phyloP scores from a whole-genome alignment of 2,113 vertebrate species.

The Anser cygnoides region DNA sequence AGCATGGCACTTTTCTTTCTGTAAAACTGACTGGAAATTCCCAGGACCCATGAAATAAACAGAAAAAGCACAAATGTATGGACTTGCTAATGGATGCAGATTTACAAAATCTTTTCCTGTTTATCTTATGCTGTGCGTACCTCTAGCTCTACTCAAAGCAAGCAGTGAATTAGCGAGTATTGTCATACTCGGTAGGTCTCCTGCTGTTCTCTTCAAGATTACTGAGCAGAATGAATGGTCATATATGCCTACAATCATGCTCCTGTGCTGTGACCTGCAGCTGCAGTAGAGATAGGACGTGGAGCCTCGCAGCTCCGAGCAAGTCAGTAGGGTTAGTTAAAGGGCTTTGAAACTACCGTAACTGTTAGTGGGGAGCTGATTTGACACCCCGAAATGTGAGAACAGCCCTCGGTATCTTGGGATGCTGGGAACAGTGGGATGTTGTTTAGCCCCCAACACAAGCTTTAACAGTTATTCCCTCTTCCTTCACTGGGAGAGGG shows the following conservation, averaged over 20 bases:
- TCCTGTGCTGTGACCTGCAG: neutral
- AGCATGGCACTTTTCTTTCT: neutral
- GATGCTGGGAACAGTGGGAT: neutral
- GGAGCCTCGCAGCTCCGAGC: neutral
- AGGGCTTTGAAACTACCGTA: neutral
- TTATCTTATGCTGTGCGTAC: neutral
- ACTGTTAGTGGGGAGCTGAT: neutral
- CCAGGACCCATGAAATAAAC: neutral
- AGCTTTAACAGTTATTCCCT: neutral
- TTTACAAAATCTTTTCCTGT: neutral
- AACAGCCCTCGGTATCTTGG: neutral
- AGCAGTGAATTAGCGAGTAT: neutral
- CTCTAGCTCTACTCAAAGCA: neutral
- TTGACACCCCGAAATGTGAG: neutral
- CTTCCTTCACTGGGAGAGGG: neutral
- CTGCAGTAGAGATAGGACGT: neutral
- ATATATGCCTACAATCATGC: neutral
- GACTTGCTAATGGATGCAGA: neutral
- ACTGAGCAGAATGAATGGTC: neutral
- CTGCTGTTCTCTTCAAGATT: neutral
- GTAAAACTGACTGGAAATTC: neutral
- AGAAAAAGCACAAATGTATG: neutral
- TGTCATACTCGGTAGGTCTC: neutral
- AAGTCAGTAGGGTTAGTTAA: neutral
- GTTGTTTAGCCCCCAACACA: neutral